These are phyloP conservation scores for Drymonia ruficornis DNA, from an alignment of 2,888 invertebrate species.

Conservation along the genomic window DNA sequence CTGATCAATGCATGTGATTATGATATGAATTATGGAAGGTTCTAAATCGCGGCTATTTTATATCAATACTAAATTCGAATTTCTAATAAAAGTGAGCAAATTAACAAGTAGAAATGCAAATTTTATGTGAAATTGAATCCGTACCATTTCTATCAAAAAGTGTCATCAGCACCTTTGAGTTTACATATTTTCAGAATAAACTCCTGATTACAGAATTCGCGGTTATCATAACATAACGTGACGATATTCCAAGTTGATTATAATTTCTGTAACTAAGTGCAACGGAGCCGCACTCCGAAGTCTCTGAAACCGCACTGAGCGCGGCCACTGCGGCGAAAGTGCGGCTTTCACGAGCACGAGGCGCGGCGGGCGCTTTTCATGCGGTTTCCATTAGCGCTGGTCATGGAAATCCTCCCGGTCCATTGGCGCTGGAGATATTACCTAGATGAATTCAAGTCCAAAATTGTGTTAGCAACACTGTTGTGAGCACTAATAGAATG, in stretches of 20 bases:
- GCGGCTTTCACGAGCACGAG: constrained; percentile 33
- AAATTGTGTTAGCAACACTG: neutral
- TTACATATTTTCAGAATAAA: too few species aligned
- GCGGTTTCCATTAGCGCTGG: constrained; percentile 19
- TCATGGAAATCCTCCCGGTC: constrained; percentile 21
- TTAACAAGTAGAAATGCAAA: too few species aligned
- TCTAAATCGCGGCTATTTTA: too few species aligned
- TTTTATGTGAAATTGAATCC: too few species aligned
- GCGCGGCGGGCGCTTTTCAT: constrained; percentile 29
- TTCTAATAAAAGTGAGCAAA: too few species aligned
- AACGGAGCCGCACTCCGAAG: constrained; percentile 35
- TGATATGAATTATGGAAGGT: too few species aligned
- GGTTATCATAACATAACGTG: too few species aligned
- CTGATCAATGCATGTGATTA: too few species aligned
- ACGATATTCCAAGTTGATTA: neutral
- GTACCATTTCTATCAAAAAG: too few species aligned
- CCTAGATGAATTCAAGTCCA: constrained; percentile 8
- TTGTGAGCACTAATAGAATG: neutral
- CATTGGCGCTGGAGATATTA: constrained; percentile 10
- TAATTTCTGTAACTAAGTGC: constrained; percentile 24
- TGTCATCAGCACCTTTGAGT: too few species aligned
- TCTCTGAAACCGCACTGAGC: constrained; percentile 48
- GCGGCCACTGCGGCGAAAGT: constrained; percentile 42
- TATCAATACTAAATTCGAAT: too few species aligned
- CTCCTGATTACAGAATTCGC: too few species aligned